Evolutionary conservation across 2,888 invertebrate species (phyloP).

Genomic region (Drosophila flavopinicola): DNA sequence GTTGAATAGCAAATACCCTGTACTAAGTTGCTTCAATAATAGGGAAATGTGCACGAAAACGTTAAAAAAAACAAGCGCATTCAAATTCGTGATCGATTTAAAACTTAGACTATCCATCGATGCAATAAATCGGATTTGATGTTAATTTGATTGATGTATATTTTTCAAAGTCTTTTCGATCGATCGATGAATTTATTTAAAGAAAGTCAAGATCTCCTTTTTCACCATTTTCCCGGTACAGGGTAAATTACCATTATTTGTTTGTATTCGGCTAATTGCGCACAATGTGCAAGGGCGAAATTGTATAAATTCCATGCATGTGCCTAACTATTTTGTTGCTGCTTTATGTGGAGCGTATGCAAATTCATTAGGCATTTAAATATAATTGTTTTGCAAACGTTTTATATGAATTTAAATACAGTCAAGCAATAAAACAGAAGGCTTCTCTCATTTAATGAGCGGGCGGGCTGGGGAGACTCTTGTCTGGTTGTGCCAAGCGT

Average conservation of each 20-base stretch:
- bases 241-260: conserved; percentile 18
- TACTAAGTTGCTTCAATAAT: too few species aligned
- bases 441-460: conserved; percentile 18
- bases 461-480: neutral
- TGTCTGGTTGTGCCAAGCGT: conserved; percentile 10
- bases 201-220: neutral
- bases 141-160: neutral
- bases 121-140: neutral
- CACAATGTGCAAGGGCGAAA: conserved; percentile 8
- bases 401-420: conserved; percentile 45
- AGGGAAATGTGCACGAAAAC: too few species aligned
- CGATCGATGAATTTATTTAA: neutral
- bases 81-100: too few species aligned
- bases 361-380: conserved; percentile 36
- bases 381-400: conserved; percentile 27
- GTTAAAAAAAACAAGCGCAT: too few species aligned
- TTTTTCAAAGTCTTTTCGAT: too few species aligned
- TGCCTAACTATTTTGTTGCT: conserved; percentile 22
- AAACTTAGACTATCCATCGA: neutral
- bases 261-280: conserved; percentile 41
- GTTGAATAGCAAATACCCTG: neutral
- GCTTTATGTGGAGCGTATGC: conserved; percentile 22
- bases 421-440: conserved; percentile 39
- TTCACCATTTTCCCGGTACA: neutral
- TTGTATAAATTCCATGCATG: conserved; percentile 10